phyloP scores from a whole-genome alignment of 2,797 vertebrate species.

The Mionectes olivaceus region DNA sequence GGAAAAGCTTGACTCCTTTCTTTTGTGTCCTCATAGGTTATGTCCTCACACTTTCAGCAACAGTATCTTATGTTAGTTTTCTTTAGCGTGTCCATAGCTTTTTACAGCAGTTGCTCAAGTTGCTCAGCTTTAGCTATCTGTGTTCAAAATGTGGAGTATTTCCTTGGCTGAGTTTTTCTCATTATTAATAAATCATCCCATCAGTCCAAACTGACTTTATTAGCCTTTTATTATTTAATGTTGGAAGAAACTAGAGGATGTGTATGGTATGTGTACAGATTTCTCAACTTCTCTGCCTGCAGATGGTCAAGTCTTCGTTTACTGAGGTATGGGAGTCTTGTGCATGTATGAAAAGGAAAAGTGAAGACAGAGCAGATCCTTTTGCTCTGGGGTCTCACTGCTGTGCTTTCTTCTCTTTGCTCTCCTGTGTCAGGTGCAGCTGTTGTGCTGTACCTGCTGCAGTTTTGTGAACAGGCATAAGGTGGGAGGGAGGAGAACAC shows the following conservation, averaged over 20 bases:
- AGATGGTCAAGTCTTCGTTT: not conserved
- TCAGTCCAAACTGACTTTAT: not conserved
- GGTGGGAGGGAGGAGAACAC: not conserved
- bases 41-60: not conserved
- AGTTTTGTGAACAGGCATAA: not conserved
- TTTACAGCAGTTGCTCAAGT: not conserved
- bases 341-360: rapidly evolving
- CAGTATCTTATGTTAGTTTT: not conserved
- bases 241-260: not conserved
- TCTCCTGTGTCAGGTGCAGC: not conserved
- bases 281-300: not conserved
- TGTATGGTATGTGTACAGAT: not conserved
- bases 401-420: not conserved
- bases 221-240: not conserved
- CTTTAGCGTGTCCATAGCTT: not conserved
- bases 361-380: not conserved
- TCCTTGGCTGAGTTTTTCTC: not conserved
- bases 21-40: not conserved
- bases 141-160: not conserved
- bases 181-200: not conserved
- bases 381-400: not conserved
- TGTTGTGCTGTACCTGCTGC: not conserved
- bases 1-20: not conserved
- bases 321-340: not conserved
- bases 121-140: not conserved